These are phyloP conservation scores for Dipodomys merriami DNA, from an alignment of 2,113 vertebrate genomes.

Conservation along the genomic window DNA sequence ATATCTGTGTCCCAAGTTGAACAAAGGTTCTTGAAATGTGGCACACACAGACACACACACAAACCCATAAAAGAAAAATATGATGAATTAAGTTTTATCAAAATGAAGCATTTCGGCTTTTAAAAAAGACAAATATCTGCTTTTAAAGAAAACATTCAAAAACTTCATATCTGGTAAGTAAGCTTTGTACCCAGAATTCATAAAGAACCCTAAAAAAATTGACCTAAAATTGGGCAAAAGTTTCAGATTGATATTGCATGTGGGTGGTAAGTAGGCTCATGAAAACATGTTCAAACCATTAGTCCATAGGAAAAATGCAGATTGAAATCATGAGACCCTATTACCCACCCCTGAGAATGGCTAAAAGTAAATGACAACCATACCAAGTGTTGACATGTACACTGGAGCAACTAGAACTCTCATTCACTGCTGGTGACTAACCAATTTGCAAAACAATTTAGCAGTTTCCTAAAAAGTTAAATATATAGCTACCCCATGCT, in stretches of 20 bases:
- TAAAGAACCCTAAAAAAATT: not conserved
- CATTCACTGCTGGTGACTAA: not conserved
- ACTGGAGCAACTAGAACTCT: not conserved
- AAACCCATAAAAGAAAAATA: not conserved
- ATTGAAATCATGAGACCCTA: not conserved
- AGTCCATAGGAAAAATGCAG: not conserved
- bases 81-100: not conserved
- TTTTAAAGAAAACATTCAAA: not conserved
- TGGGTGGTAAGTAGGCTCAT: not conserved
- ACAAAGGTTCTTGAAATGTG: not conserved
- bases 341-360: not conserved
- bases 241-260: not conserved
- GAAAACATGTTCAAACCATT: not conserved
- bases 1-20: not conserved
- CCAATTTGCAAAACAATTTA: not conserved
- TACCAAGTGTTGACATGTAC: not conserved
- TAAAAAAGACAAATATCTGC: not conserved
- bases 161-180: not conserved
- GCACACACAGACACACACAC: not conserved
- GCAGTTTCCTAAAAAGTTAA: slow-evolving; percentile 14
- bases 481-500: not conserved
- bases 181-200: not conserved
- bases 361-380: not conserved
- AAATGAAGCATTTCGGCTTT: slow-evolving; percentile 27
- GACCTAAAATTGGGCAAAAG: not conserved